These are phyloP conservation scores for Andrena marginata DNA, from an alignment of 2,888 invertebrate species.

Conservation along the genomic window DNA sequence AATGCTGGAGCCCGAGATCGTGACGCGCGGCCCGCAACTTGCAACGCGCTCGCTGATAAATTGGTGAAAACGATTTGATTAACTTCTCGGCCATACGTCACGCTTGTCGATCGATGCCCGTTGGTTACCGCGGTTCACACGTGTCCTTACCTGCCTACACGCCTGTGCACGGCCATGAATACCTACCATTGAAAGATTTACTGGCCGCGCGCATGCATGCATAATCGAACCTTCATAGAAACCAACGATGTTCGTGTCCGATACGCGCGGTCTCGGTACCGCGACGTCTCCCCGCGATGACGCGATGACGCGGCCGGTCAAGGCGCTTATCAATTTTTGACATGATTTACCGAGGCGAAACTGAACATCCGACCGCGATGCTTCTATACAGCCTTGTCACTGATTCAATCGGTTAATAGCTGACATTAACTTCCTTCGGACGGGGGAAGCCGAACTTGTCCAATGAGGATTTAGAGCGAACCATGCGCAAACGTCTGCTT, in stretches of 20 bases:
- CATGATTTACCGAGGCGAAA: too few species aligned
- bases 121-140: not conserved
- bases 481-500: not conserved
- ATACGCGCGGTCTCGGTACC: slow-evolving; percentile 7
- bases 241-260: not conserved
- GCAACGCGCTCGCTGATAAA: slow-evolving; percentile 70
- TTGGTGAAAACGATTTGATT: slow-evolving; percentile 78
- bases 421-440: slow-evolving; percentile 2
- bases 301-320: too few species aligned
- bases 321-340: too few species aligned
- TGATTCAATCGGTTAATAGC: slow-evolving; percentile 7
- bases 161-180: slow-evolving; percentile 44
- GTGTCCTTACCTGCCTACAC: slow-evolving; percentile 59
- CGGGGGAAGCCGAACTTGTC: not conserved
- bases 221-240: slow-evolving; percentile 43
- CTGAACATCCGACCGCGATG: not conserved
- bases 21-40: slow-evolving; percentile 34
- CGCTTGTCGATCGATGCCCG: slow-evolving; percentile 70
- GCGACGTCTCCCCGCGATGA: not conserved
- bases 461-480: slow-evolving; percentile 9
- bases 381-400: not conserved
- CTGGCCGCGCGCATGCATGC: slow-evolving; percentile 29
- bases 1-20: slow-evolving; percentile 16
- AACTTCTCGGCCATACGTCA: slow-evolving; percentile 77
- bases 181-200: slow-evolving; percentile 63